phyloP scores from a whole-genome alignment of 2,113 vertebrate genomes.

The Sigmodon hispidus region DNA sequence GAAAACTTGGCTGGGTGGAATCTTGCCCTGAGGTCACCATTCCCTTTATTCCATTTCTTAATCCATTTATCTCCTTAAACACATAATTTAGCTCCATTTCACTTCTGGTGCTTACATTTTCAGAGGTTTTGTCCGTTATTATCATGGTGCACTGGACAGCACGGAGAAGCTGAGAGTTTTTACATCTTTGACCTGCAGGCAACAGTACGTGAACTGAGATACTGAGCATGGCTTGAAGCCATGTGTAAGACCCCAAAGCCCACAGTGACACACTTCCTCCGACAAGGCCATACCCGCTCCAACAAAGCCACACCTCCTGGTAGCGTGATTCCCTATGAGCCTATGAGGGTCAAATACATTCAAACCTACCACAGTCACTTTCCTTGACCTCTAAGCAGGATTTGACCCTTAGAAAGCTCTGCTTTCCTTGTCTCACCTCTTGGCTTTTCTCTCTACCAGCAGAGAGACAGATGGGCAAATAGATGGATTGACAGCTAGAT shows the following conservation, averaged over 20 bases:
- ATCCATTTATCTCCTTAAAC: background rate
- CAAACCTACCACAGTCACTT: background rate
- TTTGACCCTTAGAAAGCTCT: background rate
- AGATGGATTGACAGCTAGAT: background rate
- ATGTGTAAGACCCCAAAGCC: background rate
- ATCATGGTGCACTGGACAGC: no score
- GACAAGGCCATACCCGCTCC: background rate
- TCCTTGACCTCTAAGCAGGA: background rate
- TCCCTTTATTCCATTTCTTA: background rate
- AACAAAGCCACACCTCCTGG: background rate
- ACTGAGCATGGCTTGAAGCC: background rate
- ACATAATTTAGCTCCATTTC: background rate
- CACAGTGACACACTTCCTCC: background rate
- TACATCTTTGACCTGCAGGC: background rate
- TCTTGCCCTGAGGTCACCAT: no score
- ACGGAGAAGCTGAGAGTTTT: background rate
- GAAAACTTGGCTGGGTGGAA: no score
- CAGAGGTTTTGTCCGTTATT: background rate
- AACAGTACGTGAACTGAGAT: background rate
- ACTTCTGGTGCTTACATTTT: background rate
- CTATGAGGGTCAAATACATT: background rate
- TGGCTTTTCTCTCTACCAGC: background rate
- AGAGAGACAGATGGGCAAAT: background rate
- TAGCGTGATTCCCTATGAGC: background rate
- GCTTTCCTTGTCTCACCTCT: background rate